Conservation (phyloP, 2,888 invertebrate genomes). For the Eumacrocentrus americanus region DNA sequence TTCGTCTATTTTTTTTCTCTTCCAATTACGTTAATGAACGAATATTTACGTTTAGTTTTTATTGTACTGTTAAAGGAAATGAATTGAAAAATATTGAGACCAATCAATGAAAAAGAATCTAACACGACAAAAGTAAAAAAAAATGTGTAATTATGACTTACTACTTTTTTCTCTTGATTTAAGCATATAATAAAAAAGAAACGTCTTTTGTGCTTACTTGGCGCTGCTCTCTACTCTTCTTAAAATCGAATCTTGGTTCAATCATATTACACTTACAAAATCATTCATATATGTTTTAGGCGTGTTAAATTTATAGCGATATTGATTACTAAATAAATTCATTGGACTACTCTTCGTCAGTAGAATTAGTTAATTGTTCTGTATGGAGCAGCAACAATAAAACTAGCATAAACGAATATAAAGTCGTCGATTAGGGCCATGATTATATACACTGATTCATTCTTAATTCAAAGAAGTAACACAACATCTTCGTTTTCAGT, state of each 20-base stretch:
- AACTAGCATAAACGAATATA: slow-evolving; percentile 44
- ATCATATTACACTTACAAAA: slow-evolving; percentile 54
- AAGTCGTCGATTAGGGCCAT: no score
- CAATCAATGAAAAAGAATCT: background rate
- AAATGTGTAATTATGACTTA: slow-evolving; percentile 2
- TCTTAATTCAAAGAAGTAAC: no score
- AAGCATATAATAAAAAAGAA: slow-evolving; percentile 7
- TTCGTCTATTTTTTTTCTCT: slow-evolving; percentile 49
- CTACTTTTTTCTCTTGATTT: slow-evolving; percentile 16
- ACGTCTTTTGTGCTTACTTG: slow-evolving; percentile 35
- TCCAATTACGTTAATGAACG: slow-evolving; percentile 44
- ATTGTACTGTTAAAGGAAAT: no score
- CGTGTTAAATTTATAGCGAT: slow-evolving; percentile 59
- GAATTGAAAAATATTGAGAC: no score
- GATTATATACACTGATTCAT: no score
- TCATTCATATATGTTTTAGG: slow-evolving; percentile 59
- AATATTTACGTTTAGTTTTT: slow-evolving; percentile 48
- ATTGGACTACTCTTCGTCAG: slow-evolving; percentile 54
- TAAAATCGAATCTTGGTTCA: slow-evolving; percentile 49
- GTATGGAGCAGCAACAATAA: slow-evolving; percentile 46
- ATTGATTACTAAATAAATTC: slow-evolving; percentile 55
- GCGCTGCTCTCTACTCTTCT: slow-evolving; percentile 40
- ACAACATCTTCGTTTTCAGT: no score
- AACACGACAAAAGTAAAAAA: background rate
- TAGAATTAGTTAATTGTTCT: slow-evolving; percentile 52